phyloP scores from a whole-genome alignment of 2,888 invertebrate species.

The Holacanthella duospinosa region DNA sequence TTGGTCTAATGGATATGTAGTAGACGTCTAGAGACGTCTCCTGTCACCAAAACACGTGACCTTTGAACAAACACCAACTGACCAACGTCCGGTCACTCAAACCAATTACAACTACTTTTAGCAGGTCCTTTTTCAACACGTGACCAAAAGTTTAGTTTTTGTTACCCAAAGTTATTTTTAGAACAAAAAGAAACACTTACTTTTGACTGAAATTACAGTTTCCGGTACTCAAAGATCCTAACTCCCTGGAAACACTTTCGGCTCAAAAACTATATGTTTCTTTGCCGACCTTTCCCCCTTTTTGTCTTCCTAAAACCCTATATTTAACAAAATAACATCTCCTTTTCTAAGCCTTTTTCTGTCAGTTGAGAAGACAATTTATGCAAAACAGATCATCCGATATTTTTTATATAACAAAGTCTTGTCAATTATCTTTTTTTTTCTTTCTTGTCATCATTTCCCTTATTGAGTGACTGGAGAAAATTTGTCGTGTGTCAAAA shows the following conservation, averaged over 20 bases:
- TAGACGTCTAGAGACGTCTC: too few relatives aligned
- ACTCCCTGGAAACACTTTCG: too few relatives aligned
- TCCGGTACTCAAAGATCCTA: not conserved
- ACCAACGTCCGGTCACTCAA: conserved; percentile 3
- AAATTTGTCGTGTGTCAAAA: conserved; percentile 2
- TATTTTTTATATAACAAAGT: too few relatives aligned
- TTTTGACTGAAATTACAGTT: not conserved
- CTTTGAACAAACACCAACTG: not conserved
- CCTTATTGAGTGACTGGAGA: conserved; percentile 1
- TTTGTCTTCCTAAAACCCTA: too few relatives aligned
- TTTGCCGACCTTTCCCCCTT: too few relatives aligned
- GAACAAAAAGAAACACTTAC: not conserved
- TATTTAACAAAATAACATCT: too few relatives aligned
- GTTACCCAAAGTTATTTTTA: not conserved
- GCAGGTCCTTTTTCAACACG: not conserved
- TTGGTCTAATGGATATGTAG: not conserved
- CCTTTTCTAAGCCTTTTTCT: too few relatives aligned
- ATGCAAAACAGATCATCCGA: conserved; percentile 3
- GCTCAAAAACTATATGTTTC: too few relatives aligned
- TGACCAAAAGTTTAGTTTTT: not conserved
- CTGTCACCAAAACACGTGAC: not conserved
- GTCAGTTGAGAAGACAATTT: too few relatives aligned
- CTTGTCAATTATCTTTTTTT: not conserved
- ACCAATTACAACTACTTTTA: conserved; percentile 3
- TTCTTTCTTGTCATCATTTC: not conserved